These are phyloP conservation scores for Etheostoma spectabile DNA, from an alignment of 2,113 vertebrate genomes.

Conservation along the genomic window DNA sequence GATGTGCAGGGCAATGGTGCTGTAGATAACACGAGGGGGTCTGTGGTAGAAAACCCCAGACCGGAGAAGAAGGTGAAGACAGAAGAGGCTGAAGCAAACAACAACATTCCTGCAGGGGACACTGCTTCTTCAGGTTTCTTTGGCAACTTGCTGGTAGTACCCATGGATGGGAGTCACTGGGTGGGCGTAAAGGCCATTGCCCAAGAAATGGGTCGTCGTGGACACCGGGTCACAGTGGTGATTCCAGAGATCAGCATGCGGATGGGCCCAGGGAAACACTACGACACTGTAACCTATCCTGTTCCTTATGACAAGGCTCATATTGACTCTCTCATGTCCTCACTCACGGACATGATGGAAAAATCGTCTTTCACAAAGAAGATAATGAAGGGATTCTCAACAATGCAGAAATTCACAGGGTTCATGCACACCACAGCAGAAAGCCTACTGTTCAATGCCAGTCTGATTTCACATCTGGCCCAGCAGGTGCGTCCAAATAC, in stretches of 20 bases:
- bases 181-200: conserved; percentile 80
- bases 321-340: neutral
- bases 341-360: neutral
- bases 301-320: conserved; percentile 77
- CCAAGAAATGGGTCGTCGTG: conserved; percentile 82
- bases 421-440: conserved; percentile 70
- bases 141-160: conserved; percentile 88
- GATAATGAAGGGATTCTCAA: neutral
- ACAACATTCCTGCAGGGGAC: neutral
- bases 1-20: conserved; percentile 3
- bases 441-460: conserved; percentile 78
- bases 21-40: neutral
- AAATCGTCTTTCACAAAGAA: conserved; percentile 74
- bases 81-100: neutral
- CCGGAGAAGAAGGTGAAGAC: neutral
- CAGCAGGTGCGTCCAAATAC: conserved; percentile 62
- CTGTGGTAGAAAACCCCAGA: neutral
- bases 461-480: conserved; percentile 71
- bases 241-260: conserved; percentile 83
- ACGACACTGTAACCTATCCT: conserved; percentile 69
- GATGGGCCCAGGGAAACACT: conserved; percentile 83
- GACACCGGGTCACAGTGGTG: conserved; percentile 83
- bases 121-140: conserved; percentile 28
- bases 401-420: rapidly evolving
- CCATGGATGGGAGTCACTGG: conserved; percentile 93